Base-by-base conservation (phyloP, 2,888 invertebrate genomes). In the Drosophila prolongata region DNA sequence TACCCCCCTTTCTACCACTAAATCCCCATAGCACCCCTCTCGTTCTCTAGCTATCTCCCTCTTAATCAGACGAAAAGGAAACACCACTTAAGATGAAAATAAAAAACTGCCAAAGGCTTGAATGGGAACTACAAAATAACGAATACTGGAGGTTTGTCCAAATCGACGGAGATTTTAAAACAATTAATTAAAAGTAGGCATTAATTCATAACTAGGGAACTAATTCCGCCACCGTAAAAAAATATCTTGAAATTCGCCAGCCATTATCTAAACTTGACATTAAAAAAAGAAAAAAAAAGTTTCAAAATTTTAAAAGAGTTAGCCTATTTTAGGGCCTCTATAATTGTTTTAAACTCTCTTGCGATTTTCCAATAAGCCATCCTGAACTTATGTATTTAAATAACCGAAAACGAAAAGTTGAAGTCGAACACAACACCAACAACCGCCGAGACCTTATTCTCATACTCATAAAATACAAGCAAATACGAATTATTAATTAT, bases 41-140 rank as follows among this genome's bases (percentile, higher is more conserved):
- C 49, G 10, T 37, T 27, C 13, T 64, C 19, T 66, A 49, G 56
- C 49, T 43, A 19, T 67, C 67, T 49, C 57, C 37, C 27, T 57
- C 43, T 43, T 13, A 56, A 56, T 43, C 61, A 64, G 49, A 55
- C 13, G 43, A 67, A 75, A 62, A 44, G 62, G 53, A 76, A 77
- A 79, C 76, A 79, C 76, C 82, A 81, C 59, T 59, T 73, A 46
- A 61, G 52, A 69, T 40, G 49, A 64, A 56, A 57, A 58, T 42
- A 67, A 43, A 55, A 64, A 80, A 86, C 81, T 86, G 81, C 80
- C 86, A 81, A 68, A 71, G 60, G 78, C 66, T 76, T 64, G 65
- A 59, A 47, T 43, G 59, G 54, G 43, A 42, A 53, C 24, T 60
- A 14, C 42, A 44, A 27, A 49, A 38, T 37, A 54, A 16, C 35